Conservation (phyloP, 1,140 invertebrate species). For the Globodera ellingtonae region DNA sequence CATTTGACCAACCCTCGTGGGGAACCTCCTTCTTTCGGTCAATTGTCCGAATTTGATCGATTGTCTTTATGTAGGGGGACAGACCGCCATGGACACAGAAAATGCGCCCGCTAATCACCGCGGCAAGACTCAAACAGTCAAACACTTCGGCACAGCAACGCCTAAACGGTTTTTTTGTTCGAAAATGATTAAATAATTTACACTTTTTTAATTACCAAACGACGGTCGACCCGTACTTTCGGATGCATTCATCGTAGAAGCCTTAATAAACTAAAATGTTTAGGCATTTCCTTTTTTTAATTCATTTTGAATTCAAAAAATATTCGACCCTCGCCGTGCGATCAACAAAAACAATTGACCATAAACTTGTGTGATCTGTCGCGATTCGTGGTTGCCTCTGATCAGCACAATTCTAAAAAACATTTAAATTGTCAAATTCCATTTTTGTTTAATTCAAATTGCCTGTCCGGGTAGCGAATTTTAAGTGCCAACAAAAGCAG, state of each 20-base stretch:
- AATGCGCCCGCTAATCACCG: constrained; percentile 97
- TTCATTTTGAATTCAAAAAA: too few species aligned
- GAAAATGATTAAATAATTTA: neutral
- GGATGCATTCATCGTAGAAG: constrained; percentile 92
- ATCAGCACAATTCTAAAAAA: constrained; percentile 86
- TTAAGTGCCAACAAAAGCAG: constrained; percentile 92
- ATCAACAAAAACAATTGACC: neutral
- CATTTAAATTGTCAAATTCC: neutral
- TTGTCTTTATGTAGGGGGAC: constrained; percentile 88
- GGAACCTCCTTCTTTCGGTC: constrained; percentile 98
- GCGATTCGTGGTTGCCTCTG: constrained; percentile 90
- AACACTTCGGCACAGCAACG: constrained; percentile 89
- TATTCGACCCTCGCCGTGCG: too few species aligned
- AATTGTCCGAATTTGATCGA: constrained; percentile 97
- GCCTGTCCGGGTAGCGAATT: constrained; percentile 97
- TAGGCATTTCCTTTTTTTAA: neutral
- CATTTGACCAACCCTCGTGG: constrained; percentile 78
- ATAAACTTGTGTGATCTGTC: constrained; percentile 89
- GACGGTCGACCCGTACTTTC: constrained; percentile 96
- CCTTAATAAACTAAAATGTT: neutral
- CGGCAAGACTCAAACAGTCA: constrained; percentile 95
- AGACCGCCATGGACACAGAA: constrained; percentile 99
- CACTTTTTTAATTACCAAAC: constrained; percentile 73
- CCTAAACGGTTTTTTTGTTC: constrained; percentile 63
- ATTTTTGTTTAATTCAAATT: constrained; percentile 69